These are phyloP conservation scores for Opisthograptis luteolata DNA, from an alignment of 2,888 invertebrate species.

Conservation along the genomic window DNA sequence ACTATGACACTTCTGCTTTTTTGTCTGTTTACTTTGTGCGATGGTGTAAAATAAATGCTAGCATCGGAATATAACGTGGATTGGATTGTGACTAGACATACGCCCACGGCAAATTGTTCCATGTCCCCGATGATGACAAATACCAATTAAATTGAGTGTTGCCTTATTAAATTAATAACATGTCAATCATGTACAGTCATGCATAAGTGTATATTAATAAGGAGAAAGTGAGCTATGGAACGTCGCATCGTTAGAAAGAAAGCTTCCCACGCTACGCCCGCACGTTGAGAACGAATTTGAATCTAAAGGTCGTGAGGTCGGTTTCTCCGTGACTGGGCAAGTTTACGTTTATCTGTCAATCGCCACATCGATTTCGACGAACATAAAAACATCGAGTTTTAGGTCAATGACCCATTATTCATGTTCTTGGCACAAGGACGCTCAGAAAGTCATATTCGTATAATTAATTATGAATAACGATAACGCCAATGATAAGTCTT, in stretches of 20 bases:
- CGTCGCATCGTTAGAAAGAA: conserved; percentile 13
- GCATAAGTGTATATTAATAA: conserved; percentile 8
- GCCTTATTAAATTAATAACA: conserved; percentile 9
- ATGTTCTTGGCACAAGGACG: no score
- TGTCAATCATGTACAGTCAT: not conserved
- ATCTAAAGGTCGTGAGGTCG: conserved; percentile 12
- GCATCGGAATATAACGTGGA: conserved; percentile 29
- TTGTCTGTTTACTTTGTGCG: conserved; percentile 33
- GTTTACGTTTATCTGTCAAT: conserved; percentile 3
- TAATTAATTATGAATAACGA: no score
- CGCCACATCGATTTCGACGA: not conserved
- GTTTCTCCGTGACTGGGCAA: conserved; percentile 28
- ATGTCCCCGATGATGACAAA: conserved; percentile 1
- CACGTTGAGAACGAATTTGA: conserved; percentile 18
- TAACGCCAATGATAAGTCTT: no score
- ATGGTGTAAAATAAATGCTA: conserved; percentile 28
- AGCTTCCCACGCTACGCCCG: conserved; percentile 27
- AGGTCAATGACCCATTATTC: no score
- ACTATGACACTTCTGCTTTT: conserved; percentile 29
- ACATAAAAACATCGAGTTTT: no score
- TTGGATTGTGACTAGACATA: no score
- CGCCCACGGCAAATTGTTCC: conserved; percentile 21
- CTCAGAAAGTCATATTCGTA: no score
- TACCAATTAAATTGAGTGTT: conserved; percentile 11
- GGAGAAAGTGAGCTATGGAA: conserved; percentile 27